Evolutionary conservation across 1,140 invertebrate species (phyloP), one percentile per base, ranked within the genome.

Genomic region (Drosophila asahinai): DNA sequence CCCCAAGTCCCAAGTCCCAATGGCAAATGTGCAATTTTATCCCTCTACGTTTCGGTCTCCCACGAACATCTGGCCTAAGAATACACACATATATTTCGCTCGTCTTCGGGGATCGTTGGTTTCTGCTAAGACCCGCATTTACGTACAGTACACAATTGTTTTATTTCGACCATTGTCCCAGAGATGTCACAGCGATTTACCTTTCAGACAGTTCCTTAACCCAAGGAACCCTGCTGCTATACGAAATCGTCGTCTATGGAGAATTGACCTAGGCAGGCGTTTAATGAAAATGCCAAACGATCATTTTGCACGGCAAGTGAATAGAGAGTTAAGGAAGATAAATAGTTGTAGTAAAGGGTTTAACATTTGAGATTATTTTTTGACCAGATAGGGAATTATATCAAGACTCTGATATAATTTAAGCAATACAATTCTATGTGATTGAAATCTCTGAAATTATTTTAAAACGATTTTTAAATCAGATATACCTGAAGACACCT

Each of bases 251-350:
- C 17, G 63, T 57, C 81, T 75, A 76, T 58, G 66, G 52, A 70
- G 45, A 87, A 84, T 87, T 49, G 59, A 73, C 17, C 62, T 65
- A 68, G 71, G 72, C 77, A 83, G 80, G 84, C 83, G 55, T 71
- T 78, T 84, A 89, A 87, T 87, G 84, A 75, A 84, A 89, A 89
- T 87, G 84, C 73, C 84, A 89, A 89, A 79, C 51, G 75, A 90
- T 70, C 57, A 78, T 79, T 62, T 65, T 72, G 48, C 61, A 79
- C 62, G 76, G 43, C 66, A 72, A 72, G 70, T 49, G 66, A 49
- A 48, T 25, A 49, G 33, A 51, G 7, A 30, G 36, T 60, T 25
- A 33, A 60, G 27, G 22, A 33, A 22, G 47, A 33, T 15, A 42
- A 36, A 38, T 27, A 15, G 36, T 33, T 27, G n/a, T 3, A 11